A percentile compares a stretch with the other conserved stretches of the same genome.
Conservation (phyloP, 2,113 vertebrate species). For the Cavia aperea region DNA sequence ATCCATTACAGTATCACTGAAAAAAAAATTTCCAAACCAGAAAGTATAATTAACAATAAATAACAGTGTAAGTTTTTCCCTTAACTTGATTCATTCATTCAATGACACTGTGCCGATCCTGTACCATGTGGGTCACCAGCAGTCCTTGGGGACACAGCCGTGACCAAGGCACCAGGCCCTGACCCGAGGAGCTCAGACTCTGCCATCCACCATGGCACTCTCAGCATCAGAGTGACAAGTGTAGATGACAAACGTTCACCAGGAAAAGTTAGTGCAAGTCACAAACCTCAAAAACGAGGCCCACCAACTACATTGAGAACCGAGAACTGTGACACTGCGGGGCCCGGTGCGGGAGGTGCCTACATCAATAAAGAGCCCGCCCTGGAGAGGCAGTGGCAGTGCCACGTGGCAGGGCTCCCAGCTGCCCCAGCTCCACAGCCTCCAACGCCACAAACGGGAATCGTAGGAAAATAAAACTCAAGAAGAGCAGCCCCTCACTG, state of each 20-base stretch:
- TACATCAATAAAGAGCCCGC: not conserved
- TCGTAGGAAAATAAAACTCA: not conserved
- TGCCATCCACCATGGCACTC: not conserved
- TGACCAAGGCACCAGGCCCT: accelerated
- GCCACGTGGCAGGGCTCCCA: too few species aligned
- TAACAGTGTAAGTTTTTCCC: not conserved
- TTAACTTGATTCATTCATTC: not conserved
- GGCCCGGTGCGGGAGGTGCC: not conserved
- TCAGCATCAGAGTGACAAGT: not conserved
- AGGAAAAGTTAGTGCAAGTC: not conserved
- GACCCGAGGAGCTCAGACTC: not conserved
- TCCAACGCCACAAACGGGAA: not conserved
- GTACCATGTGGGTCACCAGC: not conserved
- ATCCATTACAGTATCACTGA: not conserved
- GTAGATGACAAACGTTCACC: not conserved
- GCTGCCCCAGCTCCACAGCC: not conserved
- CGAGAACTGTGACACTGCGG: not conserved
- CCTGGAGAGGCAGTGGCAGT: accelerated
- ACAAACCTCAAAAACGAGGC: accelerated
- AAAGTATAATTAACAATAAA: not conserved
- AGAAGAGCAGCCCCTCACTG: accelerated
- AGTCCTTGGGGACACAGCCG: not conserved
- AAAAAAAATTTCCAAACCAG: not conserved
- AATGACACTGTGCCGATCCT: not conserved
- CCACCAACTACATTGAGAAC: not conserved